phyloP scores from a whole-genome alignment of 2,888 invertebrate genomes.

The Ennomos quercinarius region DNA sequence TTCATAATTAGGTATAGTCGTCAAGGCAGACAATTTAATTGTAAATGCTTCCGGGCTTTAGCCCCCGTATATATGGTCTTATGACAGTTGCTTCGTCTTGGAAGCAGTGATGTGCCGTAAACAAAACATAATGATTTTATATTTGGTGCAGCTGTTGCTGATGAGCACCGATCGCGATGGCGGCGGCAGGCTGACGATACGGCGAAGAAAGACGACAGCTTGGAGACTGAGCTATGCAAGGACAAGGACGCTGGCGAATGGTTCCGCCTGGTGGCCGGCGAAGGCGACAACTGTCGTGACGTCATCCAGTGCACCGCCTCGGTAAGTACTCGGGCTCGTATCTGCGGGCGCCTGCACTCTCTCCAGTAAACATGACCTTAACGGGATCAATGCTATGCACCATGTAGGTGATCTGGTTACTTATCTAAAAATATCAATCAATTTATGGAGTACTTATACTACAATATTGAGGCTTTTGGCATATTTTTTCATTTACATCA shows the following conservation, averaged over 20 bases:
- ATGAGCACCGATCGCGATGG: constrained; percentile 86
- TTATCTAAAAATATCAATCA: constrained; percentile 7
- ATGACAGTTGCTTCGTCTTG: background rate
- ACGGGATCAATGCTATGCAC: constrained; percentile 23
- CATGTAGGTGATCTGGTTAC: constrained; percentile 24
- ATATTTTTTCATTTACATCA: background rate
- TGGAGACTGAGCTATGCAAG: constrained; percentile 95
- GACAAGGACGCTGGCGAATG: constrained; percentile 98
- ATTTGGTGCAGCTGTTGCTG: constrained; percentile 70
- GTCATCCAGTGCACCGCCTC: constrained; percentile 98
- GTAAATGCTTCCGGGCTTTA: constrained; percentile 28
- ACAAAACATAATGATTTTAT: constrained; percentile 25
- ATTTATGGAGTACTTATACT: constrained; percentile 2
- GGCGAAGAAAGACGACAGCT: constrained; percentile 93
- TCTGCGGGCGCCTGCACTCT: constrained; percentile 42
- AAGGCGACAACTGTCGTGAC: constrained; percentile 96
- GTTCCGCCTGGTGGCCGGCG: constrained; percentile 95
- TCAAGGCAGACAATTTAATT: background rate
- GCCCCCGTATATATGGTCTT: background rate
- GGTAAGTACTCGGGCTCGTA: constrained; percentile 81
- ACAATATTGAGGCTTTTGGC: background rate
- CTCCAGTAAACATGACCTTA: constrained; percentile 34
- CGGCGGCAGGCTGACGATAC: constrained; percentile 89
- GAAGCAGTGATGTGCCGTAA: background rate
- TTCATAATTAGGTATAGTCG: background rate